Evolutionary conservation across 2,113 vertebrate species (phyloP).

Genomic region (Nymphicus hollandicus): DNA sequence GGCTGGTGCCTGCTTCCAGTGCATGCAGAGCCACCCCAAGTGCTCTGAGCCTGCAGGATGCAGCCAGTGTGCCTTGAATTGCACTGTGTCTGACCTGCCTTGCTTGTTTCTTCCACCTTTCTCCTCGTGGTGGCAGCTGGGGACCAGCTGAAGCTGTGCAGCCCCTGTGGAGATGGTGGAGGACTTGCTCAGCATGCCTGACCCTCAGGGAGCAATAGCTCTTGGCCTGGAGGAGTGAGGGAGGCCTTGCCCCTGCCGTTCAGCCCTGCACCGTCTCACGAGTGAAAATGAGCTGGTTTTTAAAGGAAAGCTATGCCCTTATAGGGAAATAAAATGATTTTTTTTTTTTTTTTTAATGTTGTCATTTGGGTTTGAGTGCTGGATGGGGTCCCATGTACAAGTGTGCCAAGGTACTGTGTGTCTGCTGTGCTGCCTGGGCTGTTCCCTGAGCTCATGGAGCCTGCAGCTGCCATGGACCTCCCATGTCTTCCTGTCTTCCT

Average conservation of each 20-base stretch:
- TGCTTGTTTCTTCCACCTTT: neutral
- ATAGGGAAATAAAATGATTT: constrained; percentile 39
- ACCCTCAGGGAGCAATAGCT: neutral
- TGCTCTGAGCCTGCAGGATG: neutral
- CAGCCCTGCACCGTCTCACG: neutral
- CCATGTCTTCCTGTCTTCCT: neutral
- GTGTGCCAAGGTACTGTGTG: no score
- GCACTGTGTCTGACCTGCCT: neutral
- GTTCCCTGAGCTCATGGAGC: neutral
- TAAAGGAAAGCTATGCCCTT: constrained; percentile 27
- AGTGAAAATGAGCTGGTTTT: neutral
- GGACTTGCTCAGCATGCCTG: accelerated
- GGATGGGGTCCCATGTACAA: neutral
- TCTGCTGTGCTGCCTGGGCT: neutral
- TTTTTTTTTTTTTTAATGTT: constrained; percentile 24
- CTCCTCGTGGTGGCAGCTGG: neutral
- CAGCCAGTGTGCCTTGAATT: neutral
- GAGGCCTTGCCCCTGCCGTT: neutral
- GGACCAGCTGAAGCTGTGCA: neutral
- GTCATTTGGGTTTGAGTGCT: neutral
- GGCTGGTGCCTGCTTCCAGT: neutral
- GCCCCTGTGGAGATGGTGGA: neutral
- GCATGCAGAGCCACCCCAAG: accelerated
- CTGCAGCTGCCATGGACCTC: neutral
- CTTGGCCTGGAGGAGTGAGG: neutral